phyloP scores from a whole-genome alignment of 2,113 vertebrate species.

The Ammodramus savannarum region DNA sequence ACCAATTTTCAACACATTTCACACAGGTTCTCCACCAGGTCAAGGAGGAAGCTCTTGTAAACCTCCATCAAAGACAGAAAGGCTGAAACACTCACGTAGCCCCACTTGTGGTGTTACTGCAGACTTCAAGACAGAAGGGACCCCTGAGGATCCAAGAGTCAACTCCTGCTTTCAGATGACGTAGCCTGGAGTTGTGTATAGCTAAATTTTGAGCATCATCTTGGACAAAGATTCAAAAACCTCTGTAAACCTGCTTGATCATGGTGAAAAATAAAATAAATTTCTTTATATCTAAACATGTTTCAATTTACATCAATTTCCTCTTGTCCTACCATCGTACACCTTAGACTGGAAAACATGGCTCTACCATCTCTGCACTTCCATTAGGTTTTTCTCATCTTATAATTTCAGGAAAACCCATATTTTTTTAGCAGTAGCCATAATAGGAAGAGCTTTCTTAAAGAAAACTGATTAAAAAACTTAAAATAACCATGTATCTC shows the following conservation, averaged over 20 bases:
- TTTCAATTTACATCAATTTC: not conserved
- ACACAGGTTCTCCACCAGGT: not conserved
- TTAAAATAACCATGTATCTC: not conserved
- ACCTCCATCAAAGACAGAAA: not conserved
- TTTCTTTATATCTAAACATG: not conserved
- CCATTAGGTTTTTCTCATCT: not conserved
- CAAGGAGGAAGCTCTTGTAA: not conserved
- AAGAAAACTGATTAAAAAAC: not conserved
- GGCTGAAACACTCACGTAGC: not conserved
- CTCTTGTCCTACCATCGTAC: not conserved
- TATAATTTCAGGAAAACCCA: not conserved
- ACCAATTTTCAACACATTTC: not conserved
- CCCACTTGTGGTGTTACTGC: not conserved
- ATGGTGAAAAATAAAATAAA: not conserved
- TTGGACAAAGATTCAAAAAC: not conserved
- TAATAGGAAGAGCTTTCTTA: not conserved
- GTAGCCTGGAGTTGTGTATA: rapidly evolving
- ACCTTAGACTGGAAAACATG: not conserved
- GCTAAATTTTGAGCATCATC: not conserved
- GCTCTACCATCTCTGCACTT: not conserved
- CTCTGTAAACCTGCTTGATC: not conserved
- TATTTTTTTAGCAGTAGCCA: not conserved
- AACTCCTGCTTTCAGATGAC: not conserved
- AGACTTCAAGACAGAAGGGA: not conserved
- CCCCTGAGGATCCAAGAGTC: not conserved